A percentile compares a stretch with the other conserved stretches of the same genome.
These are phyloP conservation scores for mouse (Mus musculus) DNA, from an alignment of 2,113 vertebrate species.

Conservation along the genomic window GRCm39 chr1:90955001-90955500, in stretches of 20 bases:
- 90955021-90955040: not conserved
- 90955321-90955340: not conserved
- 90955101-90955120: no score
- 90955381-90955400: no score
- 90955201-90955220: not conserved
- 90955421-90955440: not conserved
- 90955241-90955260: not conserved
- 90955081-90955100: not conserved
- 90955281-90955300: not conserved
- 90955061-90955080: not conserved
- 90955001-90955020: not conserved
- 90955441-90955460: not conserved
- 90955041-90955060: not conserved
- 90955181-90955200: no score
- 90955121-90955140: no score
- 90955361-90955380: no score
- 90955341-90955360: not conserved
- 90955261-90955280: not conserved
- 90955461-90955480: not conserved
- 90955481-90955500: not conserved
- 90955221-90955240: fast-evolving
- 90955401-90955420: not conserved
- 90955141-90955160: fast-evolving
- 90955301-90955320: not conserved
- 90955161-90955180: no score